A percentile compares a stretch with the other conserved stretches of the same genome.
Evolutionary conservation across 1,140 invertebrate genomes (phyloP).

Genomic region (Anastrepha obliqua): DNA sequence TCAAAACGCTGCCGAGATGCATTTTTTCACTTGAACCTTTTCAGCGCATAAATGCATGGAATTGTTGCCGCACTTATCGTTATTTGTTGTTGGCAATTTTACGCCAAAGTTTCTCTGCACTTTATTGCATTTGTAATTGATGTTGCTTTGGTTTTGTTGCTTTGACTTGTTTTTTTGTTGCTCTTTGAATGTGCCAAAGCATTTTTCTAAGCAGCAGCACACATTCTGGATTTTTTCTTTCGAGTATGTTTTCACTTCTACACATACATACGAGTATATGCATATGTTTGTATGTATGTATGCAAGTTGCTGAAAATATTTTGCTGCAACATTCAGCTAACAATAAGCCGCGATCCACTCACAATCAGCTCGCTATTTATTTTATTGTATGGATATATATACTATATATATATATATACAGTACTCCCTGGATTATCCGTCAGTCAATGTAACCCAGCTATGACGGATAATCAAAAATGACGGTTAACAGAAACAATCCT

Average conservation of each 20-base stretch:
- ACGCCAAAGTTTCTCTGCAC: background rate
- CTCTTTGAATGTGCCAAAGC: background rate
- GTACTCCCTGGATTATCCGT: no score
- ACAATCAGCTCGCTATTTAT: background rate
- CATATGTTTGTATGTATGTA: background rate
- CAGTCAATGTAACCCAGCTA: no score
- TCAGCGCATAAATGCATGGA: background rate
- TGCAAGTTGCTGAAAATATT: background rate
- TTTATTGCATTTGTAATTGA: constrained; percentile 15
- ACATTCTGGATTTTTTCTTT: constrained; percentile 8
- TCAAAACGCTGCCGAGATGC: background rate
- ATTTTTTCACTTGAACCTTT: constrained; percentile 19
- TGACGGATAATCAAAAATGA: no score
- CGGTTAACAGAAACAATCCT: no score
- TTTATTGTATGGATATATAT: background rate
- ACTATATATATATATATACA: no score
- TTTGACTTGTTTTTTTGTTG: background rate
- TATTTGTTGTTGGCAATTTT: background rate
- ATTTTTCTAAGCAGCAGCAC: background rate
- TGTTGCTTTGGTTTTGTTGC: background rate
- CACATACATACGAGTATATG: background rate
- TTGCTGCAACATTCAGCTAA: background rate
- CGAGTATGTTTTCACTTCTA: background rate
- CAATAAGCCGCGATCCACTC: background rate
- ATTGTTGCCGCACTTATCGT: background rate